These are phyloP conservation scores for Acleris literana DNA, from an alignment of 2,888 invertebrate species.

Conservation along the genomic window DNA sequence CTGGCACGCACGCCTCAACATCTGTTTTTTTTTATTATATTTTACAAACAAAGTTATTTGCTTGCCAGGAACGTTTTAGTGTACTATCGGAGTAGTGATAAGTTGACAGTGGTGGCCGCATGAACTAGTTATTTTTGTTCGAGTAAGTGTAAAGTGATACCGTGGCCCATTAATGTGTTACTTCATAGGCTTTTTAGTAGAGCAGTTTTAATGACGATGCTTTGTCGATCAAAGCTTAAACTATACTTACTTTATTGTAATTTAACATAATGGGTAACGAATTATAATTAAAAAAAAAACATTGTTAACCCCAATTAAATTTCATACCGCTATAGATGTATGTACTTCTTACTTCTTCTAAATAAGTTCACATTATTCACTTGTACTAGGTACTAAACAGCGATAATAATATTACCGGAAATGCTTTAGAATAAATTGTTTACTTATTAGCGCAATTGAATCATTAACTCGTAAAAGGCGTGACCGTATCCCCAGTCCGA, in stretches of 20 bases:
- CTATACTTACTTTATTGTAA: too few species aligned
- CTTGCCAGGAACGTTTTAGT: constrained; percentile 12
- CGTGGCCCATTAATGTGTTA: constrained; percentile 16
- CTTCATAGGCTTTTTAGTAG: constrained; percentile 2
- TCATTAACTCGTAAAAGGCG: too few species aligned
- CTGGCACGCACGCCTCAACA: constrained; percentile 36
- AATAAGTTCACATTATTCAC: background rate
- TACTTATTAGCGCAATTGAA: too few species aligned
- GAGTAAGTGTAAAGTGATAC: constrained; percentile 30
- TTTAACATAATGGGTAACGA: background rate
- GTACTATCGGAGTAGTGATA: constrained; percentile 18
- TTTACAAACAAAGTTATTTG: constrained; percentile 22
- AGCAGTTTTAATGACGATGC: background rate
- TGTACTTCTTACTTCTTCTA: background rate
- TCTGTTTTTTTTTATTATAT: constrained; percentile 39
- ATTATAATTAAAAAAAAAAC: background rate
- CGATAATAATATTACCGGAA: too few species aligned
- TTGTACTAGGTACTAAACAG: too few species aligned
- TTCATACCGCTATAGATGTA: background rate
- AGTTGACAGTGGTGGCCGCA: constrained; percentile 20
- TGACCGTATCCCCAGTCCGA: too few species aligned
- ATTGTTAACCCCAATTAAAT: background rate
- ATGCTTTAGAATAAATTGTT: too few species aligned
- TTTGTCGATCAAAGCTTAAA: background rate
- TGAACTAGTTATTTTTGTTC: constrained; percentile 30